phyloP scores from a whole-genome alignment of 1,140 invertebrate species.

The Cepaea nemoralis region DNA sequence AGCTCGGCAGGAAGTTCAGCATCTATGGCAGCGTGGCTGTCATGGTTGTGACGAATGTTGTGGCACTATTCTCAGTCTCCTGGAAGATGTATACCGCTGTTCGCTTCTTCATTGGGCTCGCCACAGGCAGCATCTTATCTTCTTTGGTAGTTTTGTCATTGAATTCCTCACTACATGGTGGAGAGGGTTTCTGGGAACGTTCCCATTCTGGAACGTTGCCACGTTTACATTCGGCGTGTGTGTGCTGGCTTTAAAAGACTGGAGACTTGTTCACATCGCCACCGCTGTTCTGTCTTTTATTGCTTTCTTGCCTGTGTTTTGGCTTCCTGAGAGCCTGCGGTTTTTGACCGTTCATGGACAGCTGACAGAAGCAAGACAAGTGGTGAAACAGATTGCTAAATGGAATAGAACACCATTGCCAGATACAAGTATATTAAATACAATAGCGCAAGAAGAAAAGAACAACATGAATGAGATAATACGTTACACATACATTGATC shows the following conservation, averaged over 20 bases:
- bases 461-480: not conserved
- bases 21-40: not conserved
- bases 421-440: not conserved
- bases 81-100: not conserved
- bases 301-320: constrained; percentile 9
- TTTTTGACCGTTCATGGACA: constrained; percentile 12
- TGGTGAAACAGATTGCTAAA: not conserved
- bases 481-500: not conserved
- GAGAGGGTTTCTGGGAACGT: not conserved
- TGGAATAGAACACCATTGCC: not conserved
- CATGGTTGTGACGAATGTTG: not conserved
- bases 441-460: not conserved
- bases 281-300: not conserved
- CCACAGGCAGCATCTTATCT: not conserved
- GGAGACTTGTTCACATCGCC: constrained; percentile 3
- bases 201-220: not conserved
- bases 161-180: not conserved
- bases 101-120: not conserved
- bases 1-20: not conserved
- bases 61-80: constrained; percentile 1
- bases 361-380: not conserved
- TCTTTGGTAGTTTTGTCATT: not conserved
- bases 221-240: not conserved
- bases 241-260: not conserved
- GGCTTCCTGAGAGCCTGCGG: constrained; percentile 4